Base-by-base conservation (phyloP, 2,113 vertebrate species). In the Dipodomys ordii region DNA sequence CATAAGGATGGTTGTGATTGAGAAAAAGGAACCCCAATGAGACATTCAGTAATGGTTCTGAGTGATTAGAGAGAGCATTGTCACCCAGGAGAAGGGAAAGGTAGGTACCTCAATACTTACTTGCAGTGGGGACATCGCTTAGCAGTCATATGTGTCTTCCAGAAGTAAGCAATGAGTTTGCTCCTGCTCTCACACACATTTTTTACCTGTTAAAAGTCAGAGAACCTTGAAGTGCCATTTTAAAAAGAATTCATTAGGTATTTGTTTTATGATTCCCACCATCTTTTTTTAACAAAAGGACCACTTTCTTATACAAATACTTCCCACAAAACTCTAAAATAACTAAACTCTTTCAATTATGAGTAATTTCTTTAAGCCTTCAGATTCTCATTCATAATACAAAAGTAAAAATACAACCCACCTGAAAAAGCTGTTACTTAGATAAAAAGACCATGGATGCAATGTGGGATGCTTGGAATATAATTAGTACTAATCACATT, bases 121-220 rank as follows among this genome's bases (percentile, higher is more conserved):
- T 98, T 98, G 99, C 99, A 99, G 94, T 98, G 97, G 13, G 99
- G 98, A 88, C 99, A 99, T 91, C 98, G 99, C 97, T 98, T 99
- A 3, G 98, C 94, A 19, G 30, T 85, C 98, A 98, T 99, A 1
- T 99, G 98, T 15, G 79, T 23, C 96, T 94, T 99, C 99, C 99
- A 99, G 95, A 99, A 99, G 27, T 98, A 79, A 23, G 96, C 96
- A 23, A 99, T 97, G 90, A 99, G 97, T 79, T 96, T 98, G 97
- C 94, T 97, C 95, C 97, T 99, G 97, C 98, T 99, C 71, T 99
- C 99, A 60, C 99, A 99, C 0, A 99, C 97, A 22, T 99, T 99
- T 97, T 99, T 99, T 64, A 99, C 99, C 99, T 99, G 96, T 82
- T 18, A 25, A 49, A 86, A 25, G 46, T 67, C 82, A 83, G 11